Evolutionary conservation across 2,113 vertebrate genomes (phyloP).

Genomic region (Dicrurus megarhynchus): DNA sequence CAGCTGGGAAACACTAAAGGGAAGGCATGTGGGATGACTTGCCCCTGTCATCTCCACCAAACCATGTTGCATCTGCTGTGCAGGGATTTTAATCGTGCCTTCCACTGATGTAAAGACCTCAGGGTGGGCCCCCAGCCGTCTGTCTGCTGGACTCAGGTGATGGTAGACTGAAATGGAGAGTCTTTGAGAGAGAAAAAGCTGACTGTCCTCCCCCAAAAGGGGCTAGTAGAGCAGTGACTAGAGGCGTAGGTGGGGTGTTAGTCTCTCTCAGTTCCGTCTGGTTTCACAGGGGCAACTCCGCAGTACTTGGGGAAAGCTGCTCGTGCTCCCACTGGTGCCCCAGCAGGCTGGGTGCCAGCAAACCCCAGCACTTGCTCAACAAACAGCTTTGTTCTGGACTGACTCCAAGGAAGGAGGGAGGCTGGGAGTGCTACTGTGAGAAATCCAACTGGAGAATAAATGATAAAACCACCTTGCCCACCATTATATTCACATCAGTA

Average conservation of each 20-base stretch:
- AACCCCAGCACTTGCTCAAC: neutral
- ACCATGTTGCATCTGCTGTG: neutral
- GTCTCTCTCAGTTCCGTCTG: neutral
- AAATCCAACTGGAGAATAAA: neutral
- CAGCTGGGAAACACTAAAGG: neutral
- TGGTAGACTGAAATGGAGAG: neutral
- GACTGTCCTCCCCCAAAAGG: neutral
- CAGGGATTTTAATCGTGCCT: neutral
- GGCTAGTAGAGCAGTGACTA: neutral
- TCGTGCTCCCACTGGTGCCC: neutral
- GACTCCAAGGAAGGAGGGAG: neutral
- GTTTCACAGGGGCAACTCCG: neutral
- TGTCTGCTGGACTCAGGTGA: neutral
- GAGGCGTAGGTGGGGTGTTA: neutral
- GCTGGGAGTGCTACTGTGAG: neutral
- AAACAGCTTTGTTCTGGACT: neutral
- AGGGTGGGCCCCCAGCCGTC: neutral
- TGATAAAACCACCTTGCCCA: neutral
- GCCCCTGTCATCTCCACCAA: neutral
- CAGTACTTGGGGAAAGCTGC: neutral
- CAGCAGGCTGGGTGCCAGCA: neutral
- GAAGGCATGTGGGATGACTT: neutral
- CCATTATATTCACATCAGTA: fast-evolving
- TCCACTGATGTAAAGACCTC: neutral
- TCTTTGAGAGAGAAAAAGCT: neutral